These are phyloP conservation scores for Vulpes ferrilata DNA, from an alignment of 2,113 vertebrate genomes.

Conservation along the genomic window DNA sequence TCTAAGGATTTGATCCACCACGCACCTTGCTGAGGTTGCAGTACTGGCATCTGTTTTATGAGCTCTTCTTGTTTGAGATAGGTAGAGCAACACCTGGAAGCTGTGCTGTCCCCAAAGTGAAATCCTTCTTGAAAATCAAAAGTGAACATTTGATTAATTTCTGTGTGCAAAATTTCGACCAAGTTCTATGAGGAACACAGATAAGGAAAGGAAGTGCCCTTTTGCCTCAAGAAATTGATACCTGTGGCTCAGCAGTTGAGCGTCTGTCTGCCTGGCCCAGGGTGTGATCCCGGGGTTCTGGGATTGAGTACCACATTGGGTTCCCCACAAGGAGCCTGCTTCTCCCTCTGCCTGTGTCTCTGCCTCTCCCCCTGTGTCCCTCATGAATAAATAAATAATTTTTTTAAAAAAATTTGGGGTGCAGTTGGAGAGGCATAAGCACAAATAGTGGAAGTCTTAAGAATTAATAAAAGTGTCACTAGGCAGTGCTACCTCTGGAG, in stretches of 20 bases:
- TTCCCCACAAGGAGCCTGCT: no score
- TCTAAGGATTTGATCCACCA: neutral
- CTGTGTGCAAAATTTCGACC: neutral
- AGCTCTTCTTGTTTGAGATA: neutral
- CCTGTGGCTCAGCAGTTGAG: no score
- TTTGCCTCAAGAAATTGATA: neutral
- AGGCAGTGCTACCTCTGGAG: neutral
- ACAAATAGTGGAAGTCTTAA: neutral
- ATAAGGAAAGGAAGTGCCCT: neutral
- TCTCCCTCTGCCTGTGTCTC: no score
- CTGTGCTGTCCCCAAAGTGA: neutral
- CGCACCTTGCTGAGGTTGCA: neutral
- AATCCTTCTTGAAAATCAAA: neutral
- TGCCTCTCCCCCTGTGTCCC: no score
- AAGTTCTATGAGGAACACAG: neutral
- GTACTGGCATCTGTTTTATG: neutral
- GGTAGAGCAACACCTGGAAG: neutral
- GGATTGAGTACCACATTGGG: no score
- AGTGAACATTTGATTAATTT: neutral
- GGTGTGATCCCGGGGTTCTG: no score
- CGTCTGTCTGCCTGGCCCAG: no score
- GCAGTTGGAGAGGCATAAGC: neutral
- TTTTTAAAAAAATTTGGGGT: neutral
- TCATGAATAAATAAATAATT: no score
- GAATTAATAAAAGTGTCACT: neutral